Evolutionary conservation across 1,140 invertebrate genomes (phyloP), one percentile per base, ranked within the genome.

Genomic region (Dendroctonus valens): DNA sequence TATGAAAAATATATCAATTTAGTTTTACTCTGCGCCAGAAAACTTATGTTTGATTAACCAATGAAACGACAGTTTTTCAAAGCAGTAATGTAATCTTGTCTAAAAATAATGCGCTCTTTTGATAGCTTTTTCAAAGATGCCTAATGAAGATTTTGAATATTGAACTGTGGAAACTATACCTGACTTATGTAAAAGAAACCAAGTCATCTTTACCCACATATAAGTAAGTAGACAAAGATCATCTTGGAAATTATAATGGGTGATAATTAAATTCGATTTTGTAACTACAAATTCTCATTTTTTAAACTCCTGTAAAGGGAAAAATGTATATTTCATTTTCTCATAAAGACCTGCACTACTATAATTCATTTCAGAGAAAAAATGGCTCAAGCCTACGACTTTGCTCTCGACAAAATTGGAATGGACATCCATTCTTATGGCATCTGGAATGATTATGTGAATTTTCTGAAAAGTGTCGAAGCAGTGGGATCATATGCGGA

Each of bases 341-440:
- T 26, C 1, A 26, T 26, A 2, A 26, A 26, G 3, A 26, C 26
- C 26, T 26, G 26, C 26, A 26, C 26, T 26, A 26, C 26, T 26
- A 26, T 26, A 26, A 26, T 26, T 44, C 15, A 72, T 83, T 83
- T 52, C 79, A 97, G 96, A 76, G 97, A 99, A 80, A 99, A 98
- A 83, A 97, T 99, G 93, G 96, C 96, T 0, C 95, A 99, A 81
- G 97, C 97, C 0, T 99, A 98, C 78, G 97, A 99, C 80, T 99
- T 99, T 84, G 97, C 98, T 0, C 79, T 99, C 61, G 97, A 99
- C 66, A 99, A 99, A 81, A 98, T 99, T 74, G 98, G 98, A 3
- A 92, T 98, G 88, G 97, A 99, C 75, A 93, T 97, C 69, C 92
- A 95, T 79, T 96, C 96, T 0, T 97, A 93, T 77, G 89, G 90